phyloP scores from a whole-genome alignment of 2,113 vertebrate species.

The Leucoraja erinaceus region DNA sequence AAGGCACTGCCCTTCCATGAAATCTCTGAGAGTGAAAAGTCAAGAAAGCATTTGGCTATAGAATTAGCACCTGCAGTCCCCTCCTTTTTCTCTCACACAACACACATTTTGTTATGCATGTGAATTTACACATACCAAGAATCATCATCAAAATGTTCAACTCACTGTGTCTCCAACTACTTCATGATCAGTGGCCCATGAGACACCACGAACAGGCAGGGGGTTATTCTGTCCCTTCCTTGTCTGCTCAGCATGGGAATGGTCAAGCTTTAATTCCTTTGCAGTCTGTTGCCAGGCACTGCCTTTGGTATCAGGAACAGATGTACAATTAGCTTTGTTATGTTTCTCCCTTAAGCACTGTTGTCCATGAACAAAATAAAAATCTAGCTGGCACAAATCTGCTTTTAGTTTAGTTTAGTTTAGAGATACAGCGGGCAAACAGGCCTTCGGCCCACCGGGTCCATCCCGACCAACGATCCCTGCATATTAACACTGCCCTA shows the following conservation, averaged over 20 bases:
- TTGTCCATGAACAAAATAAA: slow-evolving; percentile 12
- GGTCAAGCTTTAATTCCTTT: slow-evolving; percentile 37
- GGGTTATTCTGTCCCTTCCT: slow-evolving; percentile 32
- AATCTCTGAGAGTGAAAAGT: slow-evolving; percentile 16
- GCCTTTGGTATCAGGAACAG: slow-evolving; percentile 35
- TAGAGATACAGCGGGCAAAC: too few species aligned
- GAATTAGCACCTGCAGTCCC: slow-evolving; percentile 37
- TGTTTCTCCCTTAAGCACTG: not conserved
- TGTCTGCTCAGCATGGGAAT: slow-evolving; percentile 37
- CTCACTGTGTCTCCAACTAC: slow-evolving; percentile 22
- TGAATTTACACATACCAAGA: slow-evolving; percentile 35
- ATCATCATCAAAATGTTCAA: slow-evolving; percentile 34
- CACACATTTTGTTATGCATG: slow-evolving; percentile 35
- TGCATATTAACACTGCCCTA: too few species aligned
- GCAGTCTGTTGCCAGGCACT: slow-evolving; percentile 36
- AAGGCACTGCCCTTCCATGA: slow-evolving; percentile 8
- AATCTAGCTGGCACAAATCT: slow-evolving; percentile 11
- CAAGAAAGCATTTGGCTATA: slow-evolving; percentile 12
- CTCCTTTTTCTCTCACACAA: slow-evolving; percentile 17
- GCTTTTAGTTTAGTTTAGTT: too few species aligned
- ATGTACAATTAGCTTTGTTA: slow-evolving; percentile 38
- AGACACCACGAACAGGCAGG: slow-evolving; percentile 22
- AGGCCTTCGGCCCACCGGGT: too few species aligned
- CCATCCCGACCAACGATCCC: too few species aligned
- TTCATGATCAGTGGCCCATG: slow-evolving; percentile 38